Base-by-base conservation (phyloP, 2,113 vertebrate species). In the Neotoma lepida region DNA sequence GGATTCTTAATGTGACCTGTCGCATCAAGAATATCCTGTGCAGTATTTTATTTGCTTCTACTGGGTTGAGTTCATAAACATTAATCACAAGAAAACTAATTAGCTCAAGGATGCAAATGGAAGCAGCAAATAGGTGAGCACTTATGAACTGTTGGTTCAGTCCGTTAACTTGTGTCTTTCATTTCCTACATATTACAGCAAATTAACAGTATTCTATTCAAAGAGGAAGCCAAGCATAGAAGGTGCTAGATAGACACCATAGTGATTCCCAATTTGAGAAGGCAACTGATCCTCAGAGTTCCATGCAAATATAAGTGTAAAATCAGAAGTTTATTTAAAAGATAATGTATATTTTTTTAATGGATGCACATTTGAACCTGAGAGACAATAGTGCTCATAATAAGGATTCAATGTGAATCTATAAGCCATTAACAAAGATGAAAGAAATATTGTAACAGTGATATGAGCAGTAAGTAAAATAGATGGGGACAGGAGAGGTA, bases 61-160 rank as follows among this genome's bases (percentile, higher is more conserved):
- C 73, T 66, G 70, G 51, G n/a, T 51, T 73, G 70, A 89, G 85
- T 95, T 96, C 80, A 94, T 92, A 77, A 96, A 85, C 71, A 86
- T 85, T 91, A 95, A 94, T 90, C 91, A 80, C 68, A 56, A 49
- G 87, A 89, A 88, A 73, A 13, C 86, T 81, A 85, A 92, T 95
- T 96, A 96, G 44, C 44, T 86, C 76, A 39, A 46, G 41, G 30
- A 51, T 95, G 93, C 89, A 86, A 91, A 94, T 70, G 51, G 85
- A 96, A 94, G 41, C 41, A 71, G 64, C 44, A 81, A 95, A 82
- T 82, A 87, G 74, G 73, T 76, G 80, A 95, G 93, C 56, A 49
- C 61, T 90, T 78, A 85, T 0, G 6, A 85, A 46, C 24, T 46
- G 58, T 84, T 80, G 94, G 90, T 95, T 89, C 92, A 22, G n/a